Evolutionary conservation across 2,888 invertebrate species (phyloP).

Genomic region (Neoitamus cyanurus): DNA sequence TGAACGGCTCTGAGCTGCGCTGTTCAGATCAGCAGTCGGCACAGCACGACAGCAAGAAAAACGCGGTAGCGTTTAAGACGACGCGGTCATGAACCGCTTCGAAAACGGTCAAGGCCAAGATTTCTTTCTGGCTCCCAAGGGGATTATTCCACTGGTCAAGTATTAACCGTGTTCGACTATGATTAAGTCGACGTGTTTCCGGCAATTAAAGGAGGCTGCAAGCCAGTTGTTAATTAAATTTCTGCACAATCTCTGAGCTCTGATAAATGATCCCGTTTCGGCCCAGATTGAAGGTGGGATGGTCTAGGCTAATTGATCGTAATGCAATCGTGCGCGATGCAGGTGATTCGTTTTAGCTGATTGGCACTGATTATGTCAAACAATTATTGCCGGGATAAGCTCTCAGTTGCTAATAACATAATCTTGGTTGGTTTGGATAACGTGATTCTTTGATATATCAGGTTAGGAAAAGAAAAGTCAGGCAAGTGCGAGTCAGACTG

Average conservation of each 20-base stretch:
- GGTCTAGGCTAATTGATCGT: background rate
- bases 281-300: background rate
- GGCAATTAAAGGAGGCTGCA: background rate
- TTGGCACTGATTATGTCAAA: too few relatives aligned
- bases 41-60: background rate
- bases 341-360: too few relatives aligned
- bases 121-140: background rate
- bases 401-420: too few relatives aligned
- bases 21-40: background rate
- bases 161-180: background rate
- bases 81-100: background rate
- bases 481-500: too few relatives aligned
- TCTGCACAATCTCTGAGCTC: background rate
- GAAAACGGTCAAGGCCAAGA: slow-evolving; percentile 20
- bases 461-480: too few relatives aligned
- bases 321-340: background rate
- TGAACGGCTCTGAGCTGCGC: background rate
- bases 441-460: too few relatives aligned
- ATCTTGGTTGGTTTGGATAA: too few relatives aligned
- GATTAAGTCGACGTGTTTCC: background rate
- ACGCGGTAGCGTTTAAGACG: background rate
- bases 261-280: background rate
- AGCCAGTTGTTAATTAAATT: background rate
- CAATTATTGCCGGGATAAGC: too few relatives aligned
- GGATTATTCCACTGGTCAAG: background rate